phyloP scores from a whole-genome alignment of 2,113 vertebrate genomes.

The Heteronetta atricapilla region DNA sequence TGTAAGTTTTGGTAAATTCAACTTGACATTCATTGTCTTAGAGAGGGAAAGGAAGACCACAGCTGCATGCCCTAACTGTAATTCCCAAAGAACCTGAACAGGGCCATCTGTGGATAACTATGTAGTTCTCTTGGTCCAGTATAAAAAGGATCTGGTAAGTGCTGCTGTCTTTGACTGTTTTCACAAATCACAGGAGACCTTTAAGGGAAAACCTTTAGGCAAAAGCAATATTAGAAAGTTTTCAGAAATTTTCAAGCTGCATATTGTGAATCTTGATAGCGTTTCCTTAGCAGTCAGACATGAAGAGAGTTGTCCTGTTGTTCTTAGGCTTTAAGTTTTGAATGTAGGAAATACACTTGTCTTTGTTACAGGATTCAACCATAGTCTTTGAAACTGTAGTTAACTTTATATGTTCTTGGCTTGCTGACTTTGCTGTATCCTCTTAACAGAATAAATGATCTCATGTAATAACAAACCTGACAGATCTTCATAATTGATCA shows the following conservation, averaged over 20 bases:
- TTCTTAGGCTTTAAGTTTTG: neutral
- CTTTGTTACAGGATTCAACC: neutral
- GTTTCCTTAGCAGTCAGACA: neutral
- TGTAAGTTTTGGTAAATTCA: neutral
- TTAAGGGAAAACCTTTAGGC: neutral
- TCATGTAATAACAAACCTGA: slow-evolving; percentile 32
- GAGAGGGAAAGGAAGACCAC: neutral
- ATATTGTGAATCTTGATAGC: neutral
- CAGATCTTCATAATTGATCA: slow-evolving; percentile 63
- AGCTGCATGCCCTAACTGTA: neutral
- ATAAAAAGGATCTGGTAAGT: neutral
- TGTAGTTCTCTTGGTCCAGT: neutral
- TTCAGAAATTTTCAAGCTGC: neutral
- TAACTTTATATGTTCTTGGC: slow-evolving; percentile 4
- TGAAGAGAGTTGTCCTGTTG: neutral
- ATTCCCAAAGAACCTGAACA: neutral
- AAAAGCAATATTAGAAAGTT: neutral
- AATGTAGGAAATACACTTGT: neutral
- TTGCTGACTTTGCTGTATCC: slow-evolving; percentile 56
- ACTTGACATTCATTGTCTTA: fast-evolving
- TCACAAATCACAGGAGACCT: neutral
- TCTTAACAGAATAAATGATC: slow-evolving; percentile 51
- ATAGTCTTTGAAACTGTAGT: neutral
- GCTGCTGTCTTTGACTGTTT: neutral
- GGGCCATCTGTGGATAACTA: neutral